Evolutionary conservation across 64 coral and sea anemone species (phyloP).

Genomic region (Montipora sp.): DNA sequence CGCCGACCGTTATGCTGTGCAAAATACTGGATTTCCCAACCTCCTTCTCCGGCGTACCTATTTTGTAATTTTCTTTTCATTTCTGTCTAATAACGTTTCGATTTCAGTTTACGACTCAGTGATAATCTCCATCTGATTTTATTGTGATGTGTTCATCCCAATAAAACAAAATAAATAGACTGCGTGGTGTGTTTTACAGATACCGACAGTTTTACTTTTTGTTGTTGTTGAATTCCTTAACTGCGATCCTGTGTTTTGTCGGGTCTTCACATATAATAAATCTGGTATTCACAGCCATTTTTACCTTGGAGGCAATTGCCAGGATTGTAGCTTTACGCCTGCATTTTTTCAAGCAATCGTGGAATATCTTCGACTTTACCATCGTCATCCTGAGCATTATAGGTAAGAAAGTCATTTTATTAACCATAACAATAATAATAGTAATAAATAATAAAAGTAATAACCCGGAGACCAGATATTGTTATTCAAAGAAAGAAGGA

Average conservation of each 20-base stretch:
- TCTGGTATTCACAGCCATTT: constrained; percentile 88
- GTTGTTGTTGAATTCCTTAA: constrained; percentile 42
- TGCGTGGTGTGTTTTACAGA: not conserved
- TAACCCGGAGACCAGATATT: no score
- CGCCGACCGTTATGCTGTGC: no score
- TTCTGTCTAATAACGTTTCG: no score
- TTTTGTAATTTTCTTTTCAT: no score
- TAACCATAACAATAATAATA: not conserved
- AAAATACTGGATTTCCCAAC: no score
- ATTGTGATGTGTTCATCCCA: not conserved
- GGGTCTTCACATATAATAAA: constrained; percentile 88
- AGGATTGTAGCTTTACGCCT: constrained; percentile 77
- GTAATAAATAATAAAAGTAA: no score
- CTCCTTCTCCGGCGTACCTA: no score
- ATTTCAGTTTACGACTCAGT: no score
- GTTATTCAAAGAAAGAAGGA: no score
- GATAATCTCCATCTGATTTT: no score
- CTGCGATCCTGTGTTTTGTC: constrained; percentile 27
- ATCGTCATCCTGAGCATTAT: constrained; percentile 88
- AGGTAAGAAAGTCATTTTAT: constrained; percentile 56
- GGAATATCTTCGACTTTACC: constrained; percentile 96
- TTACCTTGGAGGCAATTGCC: constrained; percentile 76
- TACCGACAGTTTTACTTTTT: not conserved
- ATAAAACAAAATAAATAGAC: not conserved
- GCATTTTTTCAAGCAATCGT: constrained; percentile 83